Conservation (phyloP, 2,888 invertebrate genomes). For the Patella pellucida region DNA sequence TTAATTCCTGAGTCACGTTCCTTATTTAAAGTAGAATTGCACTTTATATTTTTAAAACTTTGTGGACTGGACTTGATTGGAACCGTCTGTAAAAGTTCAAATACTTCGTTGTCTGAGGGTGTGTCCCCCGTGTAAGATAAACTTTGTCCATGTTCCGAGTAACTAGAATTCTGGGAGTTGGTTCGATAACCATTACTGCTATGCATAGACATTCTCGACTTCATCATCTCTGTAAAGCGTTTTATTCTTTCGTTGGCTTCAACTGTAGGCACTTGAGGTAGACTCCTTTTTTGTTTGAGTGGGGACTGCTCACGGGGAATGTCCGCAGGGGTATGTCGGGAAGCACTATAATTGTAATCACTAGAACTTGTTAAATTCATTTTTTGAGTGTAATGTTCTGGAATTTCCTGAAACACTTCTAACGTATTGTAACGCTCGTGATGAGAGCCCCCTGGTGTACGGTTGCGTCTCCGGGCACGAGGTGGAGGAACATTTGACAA, state of each 20-base stretch:
- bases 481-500: slow-evolving; percentile 14
- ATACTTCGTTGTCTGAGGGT: slow-evolving; percentile 47
- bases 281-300: slow-evolving; percentile 43
- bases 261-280: slow-evolving; percentile 49
- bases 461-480: background rate
- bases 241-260: slow-evolving; percentile 52
- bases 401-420: slow-evolving; percentile 6
- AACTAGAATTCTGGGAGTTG: slow-evolving; percentile 35
- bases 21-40: background rate
- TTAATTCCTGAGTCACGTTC: slow-evolving; percentile 6
- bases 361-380: slow-evolving; percentile 3
- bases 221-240: slow-evolving; percentile 55
- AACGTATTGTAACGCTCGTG: background rate
- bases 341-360: slow-evolving; percentile 1
- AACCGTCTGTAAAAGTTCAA: slow-evolving; percentile 30
- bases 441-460: background rate
- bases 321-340: background rate
- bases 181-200: slow-evolving; percentile 41
- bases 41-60: background rate
- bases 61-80: slow-evolving; percentile 1
- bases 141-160: slow-evolving; percentile 2
- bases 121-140: slow-evolving; percentile 28
- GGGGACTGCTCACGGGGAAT: slow-evolving; percentile 19
- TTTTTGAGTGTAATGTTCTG: slow-evolving; percentile 7
- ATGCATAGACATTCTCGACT: slow-evolving; percentile 42